Conservation (phyloP, 2,113 vertebrate genomes). For the Dipodomys spectabilis region DNA sequence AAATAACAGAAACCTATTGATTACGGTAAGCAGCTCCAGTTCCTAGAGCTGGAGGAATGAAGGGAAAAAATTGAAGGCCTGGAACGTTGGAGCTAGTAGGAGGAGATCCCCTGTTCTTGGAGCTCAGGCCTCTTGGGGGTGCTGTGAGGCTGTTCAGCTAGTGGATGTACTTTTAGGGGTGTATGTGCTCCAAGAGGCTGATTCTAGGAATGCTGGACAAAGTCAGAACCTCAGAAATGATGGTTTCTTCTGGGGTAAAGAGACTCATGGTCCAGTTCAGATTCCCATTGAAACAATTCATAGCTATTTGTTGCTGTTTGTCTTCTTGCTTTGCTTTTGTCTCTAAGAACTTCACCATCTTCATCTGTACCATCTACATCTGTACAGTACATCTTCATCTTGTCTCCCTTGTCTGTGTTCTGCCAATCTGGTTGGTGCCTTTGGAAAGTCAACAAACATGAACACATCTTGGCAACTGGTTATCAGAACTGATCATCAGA, state of each 20-base stretch:
- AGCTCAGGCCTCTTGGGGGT: not conserved
- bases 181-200: not conserved
- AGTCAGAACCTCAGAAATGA: not conserved
- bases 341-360: not conserved
- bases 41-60: not conserved
- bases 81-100: not conserved
- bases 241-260: not conserved
- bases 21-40: not conserved
- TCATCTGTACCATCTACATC: not conserved
- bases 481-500: no score
- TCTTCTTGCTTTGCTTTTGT: not conserved
- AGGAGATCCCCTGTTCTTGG: rapidly evolving
- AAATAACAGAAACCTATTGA: not conserved
- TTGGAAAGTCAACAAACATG: slow-evolving; percentile 15
- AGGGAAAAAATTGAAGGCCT: not conserved
- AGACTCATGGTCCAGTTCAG: not conserved
- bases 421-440: not conserved
- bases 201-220: not conserved
- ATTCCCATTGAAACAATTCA: not conserved
- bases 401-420: not conserved
- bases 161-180: rapidly evolving
- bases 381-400: no score
- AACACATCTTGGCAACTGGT: not conserved
- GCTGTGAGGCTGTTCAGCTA: not conserved
- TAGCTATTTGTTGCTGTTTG: not conserved